Conservation (phyloP, 2,113 vertebrate genomes). For the Phalacrocorax aristotelis region DNA sequence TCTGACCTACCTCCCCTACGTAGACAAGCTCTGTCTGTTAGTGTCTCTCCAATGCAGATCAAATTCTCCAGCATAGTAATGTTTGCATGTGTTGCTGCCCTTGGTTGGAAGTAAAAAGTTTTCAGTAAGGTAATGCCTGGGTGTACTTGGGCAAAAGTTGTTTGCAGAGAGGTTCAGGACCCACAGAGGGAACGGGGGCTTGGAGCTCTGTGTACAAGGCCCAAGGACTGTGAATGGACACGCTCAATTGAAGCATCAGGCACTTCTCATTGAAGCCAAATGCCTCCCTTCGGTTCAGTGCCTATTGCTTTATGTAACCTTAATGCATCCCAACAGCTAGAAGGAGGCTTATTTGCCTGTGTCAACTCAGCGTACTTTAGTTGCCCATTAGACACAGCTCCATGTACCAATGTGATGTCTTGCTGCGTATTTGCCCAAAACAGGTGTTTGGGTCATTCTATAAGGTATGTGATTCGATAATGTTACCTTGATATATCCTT, state of each 20-base stretch:
- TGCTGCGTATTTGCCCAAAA: neutral
- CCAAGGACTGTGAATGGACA: neutral
- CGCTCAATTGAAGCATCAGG: fast-evolving
- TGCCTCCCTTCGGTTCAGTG: neutral
- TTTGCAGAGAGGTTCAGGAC: neutral
- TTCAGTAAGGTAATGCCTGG: fast-evolving
- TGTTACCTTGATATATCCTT: neutral
- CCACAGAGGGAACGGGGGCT: too few relatives aligned
- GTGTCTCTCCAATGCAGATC: fast-evolving
- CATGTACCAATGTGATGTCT: neutral
- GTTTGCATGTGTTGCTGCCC: neutral
- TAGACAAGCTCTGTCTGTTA: neutral
- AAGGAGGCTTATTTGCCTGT: neutral
- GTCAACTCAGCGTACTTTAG: neutral
- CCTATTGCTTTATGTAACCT: neutral
- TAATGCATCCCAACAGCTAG: neutral
- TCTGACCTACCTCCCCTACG: neutral
- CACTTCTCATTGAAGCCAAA: neutral
- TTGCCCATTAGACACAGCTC: neutral
- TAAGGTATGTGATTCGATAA: neutral
- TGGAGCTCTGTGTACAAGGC: neutral
- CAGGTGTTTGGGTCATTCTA: neutral
- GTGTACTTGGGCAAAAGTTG: neutral
- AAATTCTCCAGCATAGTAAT: neutral
- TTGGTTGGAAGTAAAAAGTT: neutral